phyloP scores from a whole-genome alignment of 2,888 invertebrate genomes.

The Spisula subtruncata region DNA sequence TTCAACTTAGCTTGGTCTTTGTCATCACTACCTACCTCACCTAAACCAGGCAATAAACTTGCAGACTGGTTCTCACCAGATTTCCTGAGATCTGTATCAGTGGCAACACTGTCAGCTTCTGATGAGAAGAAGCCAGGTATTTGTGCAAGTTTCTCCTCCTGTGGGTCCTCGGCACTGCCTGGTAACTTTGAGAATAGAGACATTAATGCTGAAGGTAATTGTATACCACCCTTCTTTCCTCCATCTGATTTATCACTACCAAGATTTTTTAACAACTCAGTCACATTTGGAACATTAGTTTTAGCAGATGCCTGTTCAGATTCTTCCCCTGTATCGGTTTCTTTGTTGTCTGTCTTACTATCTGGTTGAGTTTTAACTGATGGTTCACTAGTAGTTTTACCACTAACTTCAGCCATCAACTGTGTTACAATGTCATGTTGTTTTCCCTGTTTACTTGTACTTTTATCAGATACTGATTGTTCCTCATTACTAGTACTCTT shows the following conservation, averaged over 20 bases:
- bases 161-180: slow-evolving; percentile 40
- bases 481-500: not conserved
- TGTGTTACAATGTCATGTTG: slow-evolving; percentile 57
- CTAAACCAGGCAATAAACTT: not conserved
- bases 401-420: slow-evolving; percentile 61
- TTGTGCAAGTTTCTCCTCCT: not conserved
- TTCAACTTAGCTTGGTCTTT: not conserved
- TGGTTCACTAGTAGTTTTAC: slow-evolving; percentile 12
- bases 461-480: not conserved
- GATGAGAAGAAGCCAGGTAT: slow-evolving; percentile 35
- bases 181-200: slow-evolving; percentile 76
- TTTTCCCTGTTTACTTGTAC: not conserved
- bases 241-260: slow-evolving; percentile 20
- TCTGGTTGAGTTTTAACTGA: not conserved
- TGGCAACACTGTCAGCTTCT: slow-evolving; percentile 1
- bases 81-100: slow-evolving; percentile 38
- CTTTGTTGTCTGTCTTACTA: not conserved
- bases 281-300: slow-evolving; percentile 56
- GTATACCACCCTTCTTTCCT: slow-evolving; percentile 39
- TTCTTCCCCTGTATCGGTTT: slow-evolving; percentile 24
- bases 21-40: not conserved
- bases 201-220: slow-evolving; percentile 75
- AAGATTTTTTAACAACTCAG: slow-evolving; percentile 55
- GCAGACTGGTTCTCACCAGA: not conserved
- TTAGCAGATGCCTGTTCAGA: slow-evolving; percentile 29